phyloP scores from a whole-genome alignment of 92 coral and sea anemone species.

The Diadumene lineata region DNA sequence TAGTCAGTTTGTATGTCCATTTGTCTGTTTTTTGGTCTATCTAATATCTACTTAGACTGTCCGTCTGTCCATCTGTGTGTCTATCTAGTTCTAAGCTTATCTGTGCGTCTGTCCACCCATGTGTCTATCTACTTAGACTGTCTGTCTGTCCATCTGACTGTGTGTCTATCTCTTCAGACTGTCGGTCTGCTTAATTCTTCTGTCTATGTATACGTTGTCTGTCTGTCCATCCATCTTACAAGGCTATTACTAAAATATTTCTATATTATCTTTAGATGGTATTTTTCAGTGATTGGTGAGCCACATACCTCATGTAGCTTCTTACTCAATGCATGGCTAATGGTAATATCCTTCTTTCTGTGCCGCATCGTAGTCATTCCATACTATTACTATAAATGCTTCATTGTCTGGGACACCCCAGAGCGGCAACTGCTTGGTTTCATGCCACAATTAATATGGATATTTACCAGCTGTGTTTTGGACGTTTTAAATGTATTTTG shows the following conservation, averaged over 20 bases:
- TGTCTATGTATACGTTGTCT: too few species aligned
- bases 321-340: constrained; percentile 69
- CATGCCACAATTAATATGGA: constrained; percentile 53
- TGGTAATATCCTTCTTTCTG: constrained; percentile 80
- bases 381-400: constrained; percentile 78
- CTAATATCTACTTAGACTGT: too few species aligned
- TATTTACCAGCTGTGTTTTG: constrained; percentile 62
- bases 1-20: too few species aligned
- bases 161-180: too few species aligned
- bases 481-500: constrained; percentile 82
- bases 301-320: constrained; percentile 67
- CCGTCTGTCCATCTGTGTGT: too few species aligned
- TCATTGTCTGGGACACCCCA: constrained; percentile 60
- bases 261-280: constrained; percentile 69
- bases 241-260: neutral
- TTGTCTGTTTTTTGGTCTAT: too few species aligned
- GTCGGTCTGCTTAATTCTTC: too few species aligned
- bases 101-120: too few species aligned
- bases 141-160: neutral
- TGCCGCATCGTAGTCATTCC: constrained; percentile 85
- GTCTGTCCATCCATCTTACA: neutral
- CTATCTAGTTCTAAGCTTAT: too few species aligned
- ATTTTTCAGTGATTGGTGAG: constrained; percentile 64
- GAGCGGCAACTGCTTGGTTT: constrained; percentile 61
- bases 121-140: too few species aligned